These are phyloP conservation scores for Aradophagus sp. DNA, from an alignment of 1,140 invertebrate species.

Conservation along the genomic window DNA sequence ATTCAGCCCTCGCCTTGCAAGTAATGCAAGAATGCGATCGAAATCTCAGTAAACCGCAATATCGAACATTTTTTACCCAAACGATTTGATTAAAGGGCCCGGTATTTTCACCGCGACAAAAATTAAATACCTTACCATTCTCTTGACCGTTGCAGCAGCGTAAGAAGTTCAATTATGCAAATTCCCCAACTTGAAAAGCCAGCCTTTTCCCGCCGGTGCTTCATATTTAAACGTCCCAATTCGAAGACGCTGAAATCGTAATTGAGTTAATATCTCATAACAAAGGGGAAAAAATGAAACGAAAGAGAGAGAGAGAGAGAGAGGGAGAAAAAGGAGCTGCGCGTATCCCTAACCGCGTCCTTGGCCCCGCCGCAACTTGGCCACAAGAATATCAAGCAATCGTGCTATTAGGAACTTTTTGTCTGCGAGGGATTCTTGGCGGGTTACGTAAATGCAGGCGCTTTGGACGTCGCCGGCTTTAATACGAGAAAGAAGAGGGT, in stretches of 20 bases:
- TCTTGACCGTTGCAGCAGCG: slow-evolving; percentile 12
- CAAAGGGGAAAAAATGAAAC: too few species aligned
- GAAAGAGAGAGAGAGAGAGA: too few species aligned
- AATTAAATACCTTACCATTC: slow-evolving; percentile 24
- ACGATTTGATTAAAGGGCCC: not conserved
- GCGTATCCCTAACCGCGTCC: too few species aligned
- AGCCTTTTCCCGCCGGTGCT: slow-evolving; percentile 6
- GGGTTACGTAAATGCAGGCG: slow-evolving; percentile 39
- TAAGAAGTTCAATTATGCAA: slow-evolving; percentile 30
- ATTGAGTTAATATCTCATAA: slow-evolving; percentile 33
- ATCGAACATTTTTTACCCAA: too few species aligned
- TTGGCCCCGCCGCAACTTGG: not conserved
- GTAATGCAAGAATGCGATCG: too few species aligned
- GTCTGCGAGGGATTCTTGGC: slow-evolving; percentile 27
- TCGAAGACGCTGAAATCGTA: slow-evolving; percentile 36
- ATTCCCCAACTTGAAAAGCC: not conserved
- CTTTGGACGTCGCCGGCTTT: slow-evolving; percentile 31
- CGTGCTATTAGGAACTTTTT: slow-evolving; percentile 46
- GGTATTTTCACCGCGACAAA: too few species aligned
- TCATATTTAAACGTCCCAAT: slow-evolving; percentile 17
- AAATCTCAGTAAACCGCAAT: too few species aligned
- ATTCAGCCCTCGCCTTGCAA: too few species aligned
- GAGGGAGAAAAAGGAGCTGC: too few species aligned
- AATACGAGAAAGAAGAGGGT: slow-evolving; percentile 57
- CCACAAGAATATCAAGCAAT: slow-evolving; percentile 36